These are phyloP conservation scores for Ramphastos sulfuratus DNA, from an alignment of 2,113 vertebrate species.

Conservation along the genomic window DNA sequence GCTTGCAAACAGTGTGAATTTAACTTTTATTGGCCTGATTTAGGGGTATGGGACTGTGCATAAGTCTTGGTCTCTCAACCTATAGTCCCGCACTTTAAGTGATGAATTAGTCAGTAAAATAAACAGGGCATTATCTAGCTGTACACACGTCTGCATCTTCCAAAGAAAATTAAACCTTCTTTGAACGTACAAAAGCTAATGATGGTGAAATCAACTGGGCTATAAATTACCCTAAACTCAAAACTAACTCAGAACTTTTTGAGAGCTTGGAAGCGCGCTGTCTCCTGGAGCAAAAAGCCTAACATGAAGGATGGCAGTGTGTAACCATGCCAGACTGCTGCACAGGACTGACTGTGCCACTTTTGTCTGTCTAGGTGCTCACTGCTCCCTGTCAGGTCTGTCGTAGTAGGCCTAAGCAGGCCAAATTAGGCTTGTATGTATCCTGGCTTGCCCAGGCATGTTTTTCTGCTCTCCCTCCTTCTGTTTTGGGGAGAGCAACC, in stretches of 20 bases:
- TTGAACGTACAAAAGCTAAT: conserved; percentile 34
- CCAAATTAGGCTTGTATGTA: no score
- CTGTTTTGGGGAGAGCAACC: no score
- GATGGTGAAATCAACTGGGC: conserved; percentile 15
- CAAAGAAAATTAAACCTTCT: conserved; percentile 58
- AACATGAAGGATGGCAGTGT: rapidly evolving
- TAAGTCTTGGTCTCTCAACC: conserved; percentile 65
- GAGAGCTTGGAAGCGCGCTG: neutral
- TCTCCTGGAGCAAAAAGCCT: neutral
- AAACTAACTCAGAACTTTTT: conserved; percentile 10
- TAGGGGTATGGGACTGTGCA: conserved; percentile 54
- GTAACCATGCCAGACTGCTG: rapidly evolving
- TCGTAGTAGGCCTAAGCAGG: no score
- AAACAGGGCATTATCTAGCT: conserved; percentile 66
- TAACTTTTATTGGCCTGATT: conserved; percentile 71
- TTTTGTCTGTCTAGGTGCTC: neutral
- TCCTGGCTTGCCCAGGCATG: no score
- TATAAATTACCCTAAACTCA: conserved; percentile 20
- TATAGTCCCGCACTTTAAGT: conserved; percentile 62
- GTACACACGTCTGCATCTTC: conserved; percentile 57
- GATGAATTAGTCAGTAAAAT: conserved; percentile 70
- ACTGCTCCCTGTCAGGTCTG: rapidly evolving
- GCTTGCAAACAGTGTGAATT: conserved; percentile 68
- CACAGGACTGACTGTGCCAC: neutral
- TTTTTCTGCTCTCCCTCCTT: no score